phyloP scores from a whole-genome alignment of 2,113 vertebrate genomes.

The Serilophus lunatus region DNA sequence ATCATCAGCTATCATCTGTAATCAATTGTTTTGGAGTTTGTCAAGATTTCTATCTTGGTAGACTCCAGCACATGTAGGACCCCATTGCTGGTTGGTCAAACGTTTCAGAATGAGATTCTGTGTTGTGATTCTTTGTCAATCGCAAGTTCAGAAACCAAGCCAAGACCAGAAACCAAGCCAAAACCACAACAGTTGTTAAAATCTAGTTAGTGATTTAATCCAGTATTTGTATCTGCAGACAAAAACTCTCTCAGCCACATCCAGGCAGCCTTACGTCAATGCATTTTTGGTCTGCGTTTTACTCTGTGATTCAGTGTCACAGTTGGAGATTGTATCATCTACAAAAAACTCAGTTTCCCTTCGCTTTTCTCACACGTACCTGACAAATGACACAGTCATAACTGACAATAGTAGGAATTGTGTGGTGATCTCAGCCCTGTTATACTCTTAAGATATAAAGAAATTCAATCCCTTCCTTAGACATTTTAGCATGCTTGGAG shows the following conservation, averaged over 20 bases:
- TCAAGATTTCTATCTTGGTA: neutral
- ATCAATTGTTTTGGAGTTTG: neutral
- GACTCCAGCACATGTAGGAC: neutral
- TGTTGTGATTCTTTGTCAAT: neutral
- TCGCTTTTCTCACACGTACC: neutral
- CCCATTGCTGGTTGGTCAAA: neutral
- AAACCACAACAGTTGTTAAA: neutral
- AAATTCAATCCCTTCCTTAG: neutral
- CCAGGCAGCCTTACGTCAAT: neutral
- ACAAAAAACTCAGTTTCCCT: neutral
- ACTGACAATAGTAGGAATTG: neutral
- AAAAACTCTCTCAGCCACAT: neutral
- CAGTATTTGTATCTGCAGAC: neutral
- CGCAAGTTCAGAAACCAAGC: neutral
- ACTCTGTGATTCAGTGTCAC: neutral
- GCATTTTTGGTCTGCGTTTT: neutral
- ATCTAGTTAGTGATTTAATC: neutral
- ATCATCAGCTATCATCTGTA: neutral
- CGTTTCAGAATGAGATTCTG: neutral
- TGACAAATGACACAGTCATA: neutral
- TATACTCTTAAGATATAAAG: neutral
- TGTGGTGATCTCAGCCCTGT: neutral
- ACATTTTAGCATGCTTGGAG: neutral
- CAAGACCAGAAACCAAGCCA: slow-evolving; percentile 14
- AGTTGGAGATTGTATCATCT: neutral